Evolutionary conservation across 2,888 invertebrate species (phyloP), one percentile per base, ranked within the genome.

Genomic region (Mesoligia furuncula): DNA sequence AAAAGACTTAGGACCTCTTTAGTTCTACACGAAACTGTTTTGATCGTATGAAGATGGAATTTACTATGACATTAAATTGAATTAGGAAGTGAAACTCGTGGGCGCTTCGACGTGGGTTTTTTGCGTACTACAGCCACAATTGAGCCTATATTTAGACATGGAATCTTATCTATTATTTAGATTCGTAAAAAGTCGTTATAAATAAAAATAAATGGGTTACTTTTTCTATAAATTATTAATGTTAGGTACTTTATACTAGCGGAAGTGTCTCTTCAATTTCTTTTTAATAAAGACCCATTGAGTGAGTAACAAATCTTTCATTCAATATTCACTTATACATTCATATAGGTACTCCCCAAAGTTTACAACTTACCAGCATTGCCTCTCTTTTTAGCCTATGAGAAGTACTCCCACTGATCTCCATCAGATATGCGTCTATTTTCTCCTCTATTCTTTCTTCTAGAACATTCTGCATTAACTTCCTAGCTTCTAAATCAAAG

Each of bases 321-420:
- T 51, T 45, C 1, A 24, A 31, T 51, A 62, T 31, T 27, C 0
- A 57, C 48, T 45, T 54, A 15, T 11, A 15, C 13, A 15, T 57
- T 51, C 27, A 1, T 0, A 27, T 39, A n/a, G n/a, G n/a, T n/a
- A 48, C 17, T 64, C 7, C 0, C 3, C 11, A n/a, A 57, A 48
- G 6, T 31, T 8, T 3, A 11, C 11, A 11, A 86, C 94, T 92
- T 90, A 96, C 96, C 91, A 96, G 85, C 95, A 96, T 95, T 17
- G 96, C 96, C 89, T 95, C 96, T 78, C 96, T 92, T 88, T 93
- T 96, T 69, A 90, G 39, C 73, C 95, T 92, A 78, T 90, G 91
- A 48, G 91, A 86, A 27, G 89, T 85, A 51, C 86, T 90, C 17
- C 90, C 89, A 42, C 89, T 90, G 4, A 93, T 89, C 81, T 91